Percentiles rank a stretch among this genome's conserved stretches.
Evolutionary conservation across 2,797 vertebrate species (phyloP).

Genomic region (Podargus strigoides): DNA sequence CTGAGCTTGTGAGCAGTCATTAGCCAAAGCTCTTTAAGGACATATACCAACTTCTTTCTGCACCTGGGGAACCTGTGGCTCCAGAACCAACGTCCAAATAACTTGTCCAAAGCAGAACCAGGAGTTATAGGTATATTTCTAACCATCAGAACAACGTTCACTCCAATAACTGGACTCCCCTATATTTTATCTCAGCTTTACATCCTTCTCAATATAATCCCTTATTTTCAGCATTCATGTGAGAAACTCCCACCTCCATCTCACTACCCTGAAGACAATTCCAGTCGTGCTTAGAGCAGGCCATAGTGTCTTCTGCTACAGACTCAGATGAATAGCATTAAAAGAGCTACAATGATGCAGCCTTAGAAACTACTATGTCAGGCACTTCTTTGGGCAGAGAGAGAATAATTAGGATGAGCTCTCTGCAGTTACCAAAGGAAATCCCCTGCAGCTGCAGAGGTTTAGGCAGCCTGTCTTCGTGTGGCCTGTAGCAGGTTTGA

Average conservation of each 20-base stretch:
- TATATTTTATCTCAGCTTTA: not conserved
- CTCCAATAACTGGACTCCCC: not conserved
- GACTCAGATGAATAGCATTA: slow-evolving; percentile 17
- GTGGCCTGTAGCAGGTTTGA: slow-evolving; percentile 24
- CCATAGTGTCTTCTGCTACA: not conserved
- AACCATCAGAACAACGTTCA: not conserved
- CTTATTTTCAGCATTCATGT: slow-evolving; percentile 1
- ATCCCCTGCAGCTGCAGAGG: slow-evolving; percentile 39
- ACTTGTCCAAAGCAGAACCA: not conserved
- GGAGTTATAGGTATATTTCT: not conserved
- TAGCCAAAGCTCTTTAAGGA: slow-evolving; percentile 11
- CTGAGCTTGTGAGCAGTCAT: not conserved
- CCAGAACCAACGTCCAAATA: not conserved
- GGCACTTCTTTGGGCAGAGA: not conserved
- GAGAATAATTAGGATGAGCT: slow-evolving; percentile 36
- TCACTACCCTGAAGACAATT: not conserved
- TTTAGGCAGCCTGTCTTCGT: slow-evolving; percentile 49
- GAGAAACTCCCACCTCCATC: not conserved
- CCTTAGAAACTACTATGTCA: slow-evolving; percentile 23
- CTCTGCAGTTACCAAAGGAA: slow-evolving; percentile 42
- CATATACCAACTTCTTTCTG: not conserved
- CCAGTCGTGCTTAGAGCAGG: not conserved
- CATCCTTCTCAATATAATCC: not conserved
- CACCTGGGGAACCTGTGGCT: not conserved
- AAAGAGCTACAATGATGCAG: not conserved